Percentiles rank a stretch among this genome's conserved stretches.
Conservation (phyloP, 2,888 invertebrate species). For the Caradrina kadenii region DNA sequence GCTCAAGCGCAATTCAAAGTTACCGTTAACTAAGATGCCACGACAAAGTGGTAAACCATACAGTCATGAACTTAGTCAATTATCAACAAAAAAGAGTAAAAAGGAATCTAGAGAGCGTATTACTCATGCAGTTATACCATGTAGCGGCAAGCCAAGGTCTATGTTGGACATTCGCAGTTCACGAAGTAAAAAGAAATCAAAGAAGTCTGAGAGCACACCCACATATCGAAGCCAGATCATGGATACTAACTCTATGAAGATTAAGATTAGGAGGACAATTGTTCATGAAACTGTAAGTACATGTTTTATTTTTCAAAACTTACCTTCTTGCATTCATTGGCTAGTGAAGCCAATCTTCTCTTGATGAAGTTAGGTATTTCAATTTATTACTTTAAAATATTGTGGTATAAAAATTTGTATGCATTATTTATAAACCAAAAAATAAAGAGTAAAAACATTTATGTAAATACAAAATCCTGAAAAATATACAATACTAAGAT, state of each 20-base stretch:
- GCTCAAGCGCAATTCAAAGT: constrained; percentile 86
- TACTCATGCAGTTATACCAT: constrained; percentile 83
- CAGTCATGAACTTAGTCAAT: constrained; percentile 91
- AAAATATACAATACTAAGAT: background rate
- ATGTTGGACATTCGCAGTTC: constrained; percentile 87
- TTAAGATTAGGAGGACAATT: constrained; percentile 92
- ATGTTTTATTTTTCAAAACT: constrained; percentile 33
- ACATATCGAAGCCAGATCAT: constrained; percentile 92
- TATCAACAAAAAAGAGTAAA: constrained; percentile 88
- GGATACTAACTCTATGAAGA: constrained; percentile 92
- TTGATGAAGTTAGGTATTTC: constrained; percentile 9
- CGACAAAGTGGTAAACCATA: constrained; percentile 88
- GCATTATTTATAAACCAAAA: background rate
- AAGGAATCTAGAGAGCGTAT: constrained; percentile 82
- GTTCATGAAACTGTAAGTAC: constrained; percentile 83
- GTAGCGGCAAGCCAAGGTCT: constrained; percentile 88
- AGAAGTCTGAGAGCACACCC: constrained; percentile 82
- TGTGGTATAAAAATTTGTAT: background rate
- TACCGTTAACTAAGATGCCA: constrained; percentile 84
- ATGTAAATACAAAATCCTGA: background rate
- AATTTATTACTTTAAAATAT: constrained; percentile 3
- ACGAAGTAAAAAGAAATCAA: constrained; percentile 87
- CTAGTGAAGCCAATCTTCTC: background rate
- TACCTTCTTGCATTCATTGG: constrained; percentile 3
- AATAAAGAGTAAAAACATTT: background rate